These are phyloP conservation scores for Ciconia nigra DNA, from an alignment of 2,797 vertebrate species.

Conservation along the genomic window DNA sequence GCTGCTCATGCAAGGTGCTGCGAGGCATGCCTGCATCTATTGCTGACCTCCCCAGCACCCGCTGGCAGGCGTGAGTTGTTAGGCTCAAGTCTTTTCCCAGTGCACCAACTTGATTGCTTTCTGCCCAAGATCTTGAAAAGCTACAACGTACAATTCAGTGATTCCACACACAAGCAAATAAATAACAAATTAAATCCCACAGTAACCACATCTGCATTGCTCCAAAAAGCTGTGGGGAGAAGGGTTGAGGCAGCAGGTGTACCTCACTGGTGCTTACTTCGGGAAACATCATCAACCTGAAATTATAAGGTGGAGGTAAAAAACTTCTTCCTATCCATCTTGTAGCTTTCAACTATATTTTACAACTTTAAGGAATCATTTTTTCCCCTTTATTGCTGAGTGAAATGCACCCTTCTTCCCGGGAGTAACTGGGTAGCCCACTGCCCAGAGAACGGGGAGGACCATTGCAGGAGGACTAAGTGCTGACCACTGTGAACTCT, in stretches of 20 bases:
- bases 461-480: not conserved
- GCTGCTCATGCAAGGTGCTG: not conserved
- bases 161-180: not conserved
- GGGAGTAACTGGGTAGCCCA: not conserved
- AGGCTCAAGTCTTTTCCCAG: not conserved
- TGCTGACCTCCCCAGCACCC: not conserved
- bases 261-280: not conserved
- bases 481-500: not conserved
- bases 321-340: not conserved
- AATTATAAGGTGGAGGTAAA: not conserved
- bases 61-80: rapidly evolving
- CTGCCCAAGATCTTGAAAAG: not conserved
- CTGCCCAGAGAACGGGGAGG: not conserved
- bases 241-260: not conserved
- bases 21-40: not conserved
- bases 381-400: not conserved
- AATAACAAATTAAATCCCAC: not conserved
- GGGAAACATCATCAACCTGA: not conserved
- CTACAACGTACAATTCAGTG: rapidly evolving
- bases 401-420: not conserved
- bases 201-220: not conserved
- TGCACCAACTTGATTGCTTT: not conserved
- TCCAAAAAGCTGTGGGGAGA: not conserved
- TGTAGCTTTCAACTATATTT: not conserved
- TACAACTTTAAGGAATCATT: not conserved